These are phyloP conservation scores for Leptinotarsa tumamoca DNA, from an alignment of 2,888 invertebrate species.

Conservation along the genomic window DNA sequence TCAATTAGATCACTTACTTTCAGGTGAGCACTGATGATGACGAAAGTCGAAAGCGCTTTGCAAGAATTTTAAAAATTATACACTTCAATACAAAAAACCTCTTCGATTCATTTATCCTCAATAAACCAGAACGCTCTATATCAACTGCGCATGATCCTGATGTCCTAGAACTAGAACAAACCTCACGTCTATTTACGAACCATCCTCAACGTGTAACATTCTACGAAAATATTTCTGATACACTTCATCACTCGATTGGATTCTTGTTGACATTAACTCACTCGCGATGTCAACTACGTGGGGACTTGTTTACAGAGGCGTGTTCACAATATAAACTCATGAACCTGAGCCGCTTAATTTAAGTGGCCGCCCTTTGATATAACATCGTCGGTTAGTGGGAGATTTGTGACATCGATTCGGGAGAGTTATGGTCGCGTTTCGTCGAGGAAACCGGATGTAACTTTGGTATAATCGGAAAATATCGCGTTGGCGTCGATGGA, in stretches of 20 bases:
- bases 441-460: neutral
- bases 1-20: no score
- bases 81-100: no score
- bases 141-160: no score
- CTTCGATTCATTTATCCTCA: no score
- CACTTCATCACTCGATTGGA: neutral
- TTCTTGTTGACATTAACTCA: slow-evolving; percentile 13
- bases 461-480: neutral
- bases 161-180: no score
- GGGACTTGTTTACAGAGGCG: slow-evolving; percentile 5
- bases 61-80: no score
- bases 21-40: no score
- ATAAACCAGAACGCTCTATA: no score
- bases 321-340: slow-evolving; percentile 3
- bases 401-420: neutral
- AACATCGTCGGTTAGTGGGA: slow-evolving; percentile 8
- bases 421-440: slow-evolving; percentile 7
- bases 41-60: no score
- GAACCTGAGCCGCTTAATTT: slow-evolving; percentile 12
- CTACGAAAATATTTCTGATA: neutral
- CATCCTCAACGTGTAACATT: no score
- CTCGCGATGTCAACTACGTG: slow-evolving; percentile 1
- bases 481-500: neutral
- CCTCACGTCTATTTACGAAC: no score
- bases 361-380: slow-evolving; percentile 1